Conservation (phyloP, 2,888 invertebrate genomes). For the Pinctada fucata region DNA sequence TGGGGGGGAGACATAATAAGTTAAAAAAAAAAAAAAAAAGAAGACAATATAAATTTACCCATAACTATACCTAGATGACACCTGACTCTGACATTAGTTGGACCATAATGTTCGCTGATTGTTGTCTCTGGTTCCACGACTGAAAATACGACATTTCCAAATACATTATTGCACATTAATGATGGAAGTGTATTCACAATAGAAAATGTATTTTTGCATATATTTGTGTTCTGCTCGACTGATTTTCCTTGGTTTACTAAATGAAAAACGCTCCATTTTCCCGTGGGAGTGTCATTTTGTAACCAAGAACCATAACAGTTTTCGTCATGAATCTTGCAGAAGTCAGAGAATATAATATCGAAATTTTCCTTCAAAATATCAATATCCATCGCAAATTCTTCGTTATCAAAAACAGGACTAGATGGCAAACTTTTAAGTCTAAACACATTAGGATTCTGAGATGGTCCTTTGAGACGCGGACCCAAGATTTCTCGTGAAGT, state of each 20-base stretch:
- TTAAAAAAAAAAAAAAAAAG: not conserved
- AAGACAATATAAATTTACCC: not conserved
- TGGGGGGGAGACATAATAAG: too few species aligned
- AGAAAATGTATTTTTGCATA: conserved; percentile 66
- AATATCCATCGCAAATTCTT: conserved; percentile 34
- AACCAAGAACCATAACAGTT: conserved; percentile 55
- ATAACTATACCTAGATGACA: conserved; percentile 70
- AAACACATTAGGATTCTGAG: conserved; percentile 53
- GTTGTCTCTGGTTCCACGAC: conserved; percentile 69
- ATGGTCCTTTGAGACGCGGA: not conserved
- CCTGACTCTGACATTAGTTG: conserved; percentile 71
- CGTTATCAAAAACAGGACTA: conserved; percentile 16
- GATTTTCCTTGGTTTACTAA: conserved; percentile 70
- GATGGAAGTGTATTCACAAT: conserved; percentile 54
- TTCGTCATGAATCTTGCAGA: conserved; percentile 31
- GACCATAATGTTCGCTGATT: conserved; percentile 71
- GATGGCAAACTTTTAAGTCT: conserved; percentile 26
- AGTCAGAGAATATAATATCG: conserved; percentile 48
- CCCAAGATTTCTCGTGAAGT: too few species aligned
- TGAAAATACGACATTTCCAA: conserved; percentile 74
- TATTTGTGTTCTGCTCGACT: conserved; percentile 53
- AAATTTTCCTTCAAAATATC: conserved; percentile 29
- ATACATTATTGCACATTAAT: conserved; percentile 69
- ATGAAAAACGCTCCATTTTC: conserved; percentile 69
- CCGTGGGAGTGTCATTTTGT: conserved; percentile 62